Evolutionary conservation across 2,113 vertebrate genomes (phyloP).

Genomic region (Myotis yumanensis): DNA sequence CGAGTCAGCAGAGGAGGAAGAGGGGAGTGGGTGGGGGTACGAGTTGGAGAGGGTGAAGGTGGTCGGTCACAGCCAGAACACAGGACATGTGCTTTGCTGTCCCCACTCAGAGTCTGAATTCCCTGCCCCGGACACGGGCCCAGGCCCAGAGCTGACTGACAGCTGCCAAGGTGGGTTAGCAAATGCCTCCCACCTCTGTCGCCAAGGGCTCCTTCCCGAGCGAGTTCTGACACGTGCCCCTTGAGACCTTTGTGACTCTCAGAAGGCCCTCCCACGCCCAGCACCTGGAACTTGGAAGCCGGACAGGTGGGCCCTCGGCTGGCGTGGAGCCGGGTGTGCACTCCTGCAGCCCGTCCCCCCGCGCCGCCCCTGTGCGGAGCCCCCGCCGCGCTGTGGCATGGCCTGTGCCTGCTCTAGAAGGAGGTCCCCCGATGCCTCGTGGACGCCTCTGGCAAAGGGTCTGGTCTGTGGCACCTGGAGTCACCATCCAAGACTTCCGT

Average conservation of each 20-base stretch:
- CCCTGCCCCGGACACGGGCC: not conserved
- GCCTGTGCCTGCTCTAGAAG: not conserved
- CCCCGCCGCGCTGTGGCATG: not conserved
- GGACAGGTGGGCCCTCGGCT: accelerated
- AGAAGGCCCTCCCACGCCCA: not conserved
- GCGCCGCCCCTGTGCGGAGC: accelerated
- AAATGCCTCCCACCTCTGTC: not conserved
- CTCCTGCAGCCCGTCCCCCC: too few relatives aligned
- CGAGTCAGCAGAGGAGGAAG: not conserved
- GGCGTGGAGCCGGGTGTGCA: accelerated
- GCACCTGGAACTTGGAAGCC: not conserved
- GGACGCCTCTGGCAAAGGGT: not conserved
- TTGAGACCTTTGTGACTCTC: not conserved
- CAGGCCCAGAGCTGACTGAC: not conserved
- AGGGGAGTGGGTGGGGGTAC: accelerated
- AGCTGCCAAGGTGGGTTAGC: not conserved
- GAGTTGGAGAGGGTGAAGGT: not conserved
- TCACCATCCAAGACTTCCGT: accelerated
- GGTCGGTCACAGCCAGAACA: not conserved
- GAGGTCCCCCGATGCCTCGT: not conserved
- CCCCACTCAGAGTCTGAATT: not conserved
- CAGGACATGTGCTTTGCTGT: not conserved
- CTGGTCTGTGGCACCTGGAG: not conserved
- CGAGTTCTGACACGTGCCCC: not conserved
- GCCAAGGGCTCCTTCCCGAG: not conserved